Conservation (phyloP, 2,888 invertebrate genomes). For the Pycnomerus fuliginosus region DNA sequence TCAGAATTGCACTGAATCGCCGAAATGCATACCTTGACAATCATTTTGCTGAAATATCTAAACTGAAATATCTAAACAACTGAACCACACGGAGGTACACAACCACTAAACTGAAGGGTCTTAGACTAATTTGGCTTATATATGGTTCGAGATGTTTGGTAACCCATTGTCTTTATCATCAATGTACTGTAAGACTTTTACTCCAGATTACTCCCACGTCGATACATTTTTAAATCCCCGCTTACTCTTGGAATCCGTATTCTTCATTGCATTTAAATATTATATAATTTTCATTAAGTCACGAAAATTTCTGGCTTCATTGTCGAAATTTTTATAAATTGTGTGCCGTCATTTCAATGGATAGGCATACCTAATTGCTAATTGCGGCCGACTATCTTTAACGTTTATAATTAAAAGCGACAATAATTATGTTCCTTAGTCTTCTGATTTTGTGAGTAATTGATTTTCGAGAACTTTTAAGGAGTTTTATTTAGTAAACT, state of each 20-base stretch:
- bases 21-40: background rate
- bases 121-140: conserved; percentile 50
- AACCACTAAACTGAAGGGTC: conserved; percentile 28
- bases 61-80: conserved; percentile 3
- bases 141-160: conserved; percentile 46
- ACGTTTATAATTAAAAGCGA: too few relatives aligned
- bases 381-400: too few relatives aligned
- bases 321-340: too few relatives aligned
- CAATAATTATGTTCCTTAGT: too few relatives aligned
- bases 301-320: too few relatives aligned
- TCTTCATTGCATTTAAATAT: background rate
- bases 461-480: too few relatives aligned
- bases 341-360: too few relatives aligned
- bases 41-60: conserved; percentile 5
- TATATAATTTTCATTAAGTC: too few relatives aligned
- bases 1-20: background rate
- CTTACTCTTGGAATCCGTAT: conserved; percentile 2
- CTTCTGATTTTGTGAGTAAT: too few relatives aligned
- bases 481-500: too few relatives aligned
- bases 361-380: too few relatives aligned
- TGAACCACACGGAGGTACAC: background rate
- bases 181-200: conserved; percentile 49
- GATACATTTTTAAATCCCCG: conserved; percentile 24
- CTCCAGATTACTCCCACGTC: conserved; percentile 46
- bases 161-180: conserved; percentile 51